Percentiles rank a stretch among this genome's conserved stretches.
Evolutionary conservation across 35 echinoderm and acorn worm species (phyloP).

Genomic region (Apostichopus parvimensis): DNA sequence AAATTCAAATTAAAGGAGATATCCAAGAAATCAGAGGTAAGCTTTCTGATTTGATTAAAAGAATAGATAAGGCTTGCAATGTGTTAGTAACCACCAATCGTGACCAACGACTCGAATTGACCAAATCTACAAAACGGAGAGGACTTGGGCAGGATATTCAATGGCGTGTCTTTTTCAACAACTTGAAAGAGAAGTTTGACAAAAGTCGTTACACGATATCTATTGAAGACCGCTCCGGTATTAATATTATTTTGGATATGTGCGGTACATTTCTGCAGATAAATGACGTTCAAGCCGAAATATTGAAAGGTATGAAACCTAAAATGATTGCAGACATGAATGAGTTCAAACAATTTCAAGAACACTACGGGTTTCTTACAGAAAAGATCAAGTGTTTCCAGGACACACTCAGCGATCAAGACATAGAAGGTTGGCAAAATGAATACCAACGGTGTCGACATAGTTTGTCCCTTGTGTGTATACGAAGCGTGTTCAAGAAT

Average conservation of each 20-base stretch:
- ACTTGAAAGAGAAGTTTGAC: neutral
- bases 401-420: neutral
- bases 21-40: neutral
- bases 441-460: slow-evolving; percentile 26
- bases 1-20: slow-evolving; percentile 50
- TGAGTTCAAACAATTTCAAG: neutral
- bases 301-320: neutral
- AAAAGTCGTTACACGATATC: neutral
- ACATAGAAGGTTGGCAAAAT: slow-evolving; percentile 22
- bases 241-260: neutral
- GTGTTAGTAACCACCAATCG: neutral
- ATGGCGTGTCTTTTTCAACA: neutral
- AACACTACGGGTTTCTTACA: neutral
- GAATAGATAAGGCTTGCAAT: neutral
- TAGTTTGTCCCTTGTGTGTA: neutral
- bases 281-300: neutral
- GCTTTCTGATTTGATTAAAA: neutral
- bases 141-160: neutral
- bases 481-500: neutral
- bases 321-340: neutral
- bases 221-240: neutral
- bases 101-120: neutral
- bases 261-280: neutral
- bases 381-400: neutral
- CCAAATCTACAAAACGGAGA: too few species aligned